Evolutionary conservation across 2,113 vertebrate genomes (phyloP).

Genomic region (Pelecanus crispus): DNA sequence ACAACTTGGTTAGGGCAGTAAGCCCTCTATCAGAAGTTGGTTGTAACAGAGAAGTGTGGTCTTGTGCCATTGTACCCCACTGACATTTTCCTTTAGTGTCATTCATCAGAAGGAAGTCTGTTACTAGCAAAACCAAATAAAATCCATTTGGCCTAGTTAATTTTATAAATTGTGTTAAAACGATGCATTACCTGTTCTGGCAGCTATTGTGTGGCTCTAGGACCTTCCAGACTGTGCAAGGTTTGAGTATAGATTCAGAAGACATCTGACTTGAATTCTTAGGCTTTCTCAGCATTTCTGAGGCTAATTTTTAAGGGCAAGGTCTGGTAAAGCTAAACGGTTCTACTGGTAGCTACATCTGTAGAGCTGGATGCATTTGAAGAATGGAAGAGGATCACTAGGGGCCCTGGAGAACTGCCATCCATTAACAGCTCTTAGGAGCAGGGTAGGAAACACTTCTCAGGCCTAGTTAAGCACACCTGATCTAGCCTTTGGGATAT

Average conservation of each 20-base stretch:
- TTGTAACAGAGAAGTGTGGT: not conserved
- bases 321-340: not conserved
- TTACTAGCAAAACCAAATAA: not conserved
- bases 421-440: not conserved
- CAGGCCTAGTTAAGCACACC: not conserved
- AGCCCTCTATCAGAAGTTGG: not conserved
- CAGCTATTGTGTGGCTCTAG: not conserved
- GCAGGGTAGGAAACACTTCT: not conserved
- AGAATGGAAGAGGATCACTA: not conserved
- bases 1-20: not conserved
- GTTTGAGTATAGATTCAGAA: not conserved
- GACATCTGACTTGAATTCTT: not conserved
- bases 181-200: not conserved
- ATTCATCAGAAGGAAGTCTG: not conserved
- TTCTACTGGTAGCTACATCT: not conserved
- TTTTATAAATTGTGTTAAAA: not conserved
- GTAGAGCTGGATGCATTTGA: not conserved
- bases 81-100: not conserved
- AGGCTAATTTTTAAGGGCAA: not conserved
- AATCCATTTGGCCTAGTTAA: not conserved
- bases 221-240: not conserved
- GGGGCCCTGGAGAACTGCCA: not conserved
- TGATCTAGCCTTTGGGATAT: not conserved
- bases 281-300: not conserved
- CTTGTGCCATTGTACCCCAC: no score